Evolutionary conservation across 2,797 vertebrate species (phyloP).

Genomic region (Florisuga fusca): DNA sequence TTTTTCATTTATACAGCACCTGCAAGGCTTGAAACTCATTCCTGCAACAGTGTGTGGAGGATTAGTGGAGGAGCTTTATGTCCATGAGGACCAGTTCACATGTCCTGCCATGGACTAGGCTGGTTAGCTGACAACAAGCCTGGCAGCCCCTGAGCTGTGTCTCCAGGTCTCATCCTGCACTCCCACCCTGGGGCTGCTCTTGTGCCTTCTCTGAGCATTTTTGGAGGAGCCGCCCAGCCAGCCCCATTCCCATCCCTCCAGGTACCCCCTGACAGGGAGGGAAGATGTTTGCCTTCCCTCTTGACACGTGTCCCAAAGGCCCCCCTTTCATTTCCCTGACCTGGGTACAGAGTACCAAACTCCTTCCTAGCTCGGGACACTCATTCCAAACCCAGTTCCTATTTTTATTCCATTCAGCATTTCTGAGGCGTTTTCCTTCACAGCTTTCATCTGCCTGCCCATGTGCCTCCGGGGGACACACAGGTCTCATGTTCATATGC

Average conservation of each 20-base stretch:
- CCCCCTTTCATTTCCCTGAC: not conserved
- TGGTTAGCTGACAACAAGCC: not conserved
- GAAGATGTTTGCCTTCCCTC: not conserved
- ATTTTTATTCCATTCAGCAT: not conserved
- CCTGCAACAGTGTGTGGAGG: not conserved
- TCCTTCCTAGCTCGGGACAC: not conserved
- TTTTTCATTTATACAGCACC: not conserved
- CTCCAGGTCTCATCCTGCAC: not conserved
- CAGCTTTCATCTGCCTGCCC: not conserved
- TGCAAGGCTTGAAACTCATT: not conserved
- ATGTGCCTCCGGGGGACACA: not conserved
- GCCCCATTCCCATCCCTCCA: fast-evolving
- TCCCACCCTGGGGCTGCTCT: fast-evolving
- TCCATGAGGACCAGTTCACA: not conserved
- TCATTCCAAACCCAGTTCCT: not conserved
- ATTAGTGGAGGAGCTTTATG: not conserved
- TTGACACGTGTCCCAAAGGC: not conserved
- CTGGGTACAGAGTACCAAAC: fast-evolving
- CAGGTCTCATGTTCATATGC: not conserved
- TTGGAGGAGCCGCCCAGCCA: not conserved
- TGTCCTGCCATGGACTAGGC: too few species aligned
- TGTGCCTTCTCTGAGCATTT: fast-evolving
- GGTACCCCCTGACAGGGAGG: not conserved
- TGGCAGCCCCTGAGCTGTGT: not conserved
- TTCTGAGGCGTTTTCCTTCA: not conserved